Conservation (phyloP, 2,113 vertebrate species). For the Pachypanchax playfairii region DNA sequence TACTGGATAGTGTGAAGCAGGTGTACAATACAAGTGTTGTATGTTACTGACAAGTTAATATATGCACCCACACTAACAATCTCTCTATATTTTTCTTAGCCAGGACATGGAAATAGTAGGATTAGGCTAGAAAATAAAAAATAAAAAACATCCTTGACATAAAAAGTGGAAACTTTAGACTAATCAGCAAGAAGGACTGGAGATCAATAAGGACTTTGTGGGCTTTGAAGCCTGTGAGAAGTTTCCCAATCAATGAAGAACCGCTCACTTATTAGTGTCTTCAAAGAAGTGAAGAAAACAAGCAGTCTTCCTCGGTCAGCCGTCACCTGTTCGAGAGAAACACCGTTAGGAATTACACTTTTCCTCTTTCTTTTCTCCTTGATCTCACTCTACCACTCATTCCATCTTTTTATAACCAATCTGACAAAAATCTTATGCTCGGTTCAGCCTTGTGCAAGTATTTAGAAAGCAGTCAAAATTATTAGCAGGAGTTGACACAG, state of each 20-base stretch:
- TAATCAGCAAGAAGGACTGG: constrained; percentile 53
- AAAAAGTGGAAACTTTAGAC: constrained; percentile 58
- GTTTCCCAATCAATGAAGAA: constrained; percentile 63
- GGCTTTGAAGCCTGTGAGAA: constrained; percentile 66
- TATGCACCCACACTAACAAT: not conserved
- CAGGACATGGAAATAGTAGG: not conserved
- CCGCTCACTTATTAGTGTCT: constrained; percentile 61
- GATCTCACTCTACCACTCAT: constrained; percentile 9
- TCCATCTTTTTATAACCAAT: not conserved
- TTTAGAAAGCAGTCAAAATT: too few relatives aligned
- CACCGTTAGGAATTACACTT: constrained; percentile 8
- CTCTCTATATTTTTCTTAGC: not conserved
- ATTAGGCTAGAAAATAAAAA: not conserved
- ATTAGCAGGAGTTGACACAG: too few relatives aligned
- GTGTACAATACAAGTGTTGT: constrained; percentile 36
- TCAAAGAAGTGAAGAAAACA: constrained; percentile 55
- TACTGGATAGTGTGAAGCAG: constrained; percentile 18
- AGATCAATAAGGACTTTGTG: constrained; percentile 59
- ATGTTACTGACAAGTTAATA: constrained; percentile 23
- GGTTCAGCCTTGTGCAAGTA: too few relatives aligned
- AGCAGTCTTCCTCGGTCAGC: constrained; percentile 22
- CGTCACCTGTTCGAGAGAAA: constrained; percentile 13
- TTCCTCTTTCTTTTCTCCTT: constrained; percentile 8
- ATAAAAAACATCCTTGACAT: constrained; percentile 30
- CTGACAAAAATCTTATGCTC: not conserved